phyloP scores from a whole-genome alignment of 2,113 vertebrate species.

The Cryptoleucopteryx plumbea region DNA sequence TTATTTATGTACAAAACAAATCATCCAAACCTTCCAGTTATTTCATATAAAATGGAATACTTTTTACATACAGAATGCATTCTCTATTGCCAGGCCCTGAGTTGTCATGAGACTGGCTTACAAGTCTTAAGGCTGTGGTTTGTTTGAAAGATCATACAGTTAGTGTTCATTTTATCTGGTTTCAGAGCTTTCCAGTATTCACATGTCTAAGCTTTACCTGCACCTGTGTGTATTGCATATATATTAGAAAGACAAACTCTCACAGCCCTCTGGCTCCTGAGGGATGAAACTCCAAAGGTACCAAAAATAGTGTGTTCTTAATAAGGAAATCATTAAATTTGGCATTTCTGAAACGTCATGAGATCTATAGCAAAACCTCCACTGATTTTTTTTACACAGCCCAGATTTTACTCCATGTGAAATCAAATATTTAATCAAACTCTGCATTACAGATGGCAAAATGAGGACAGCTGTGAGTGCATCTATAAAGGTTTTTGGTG shows the following conservation, averaged over 20 bases:
- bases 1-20: constrained; percentile 45
- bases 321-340: neutral
- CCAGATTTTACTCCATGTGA: neutral
- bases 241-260: neutral
- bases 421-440: neutral
- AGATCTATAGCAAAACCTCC: neutral
- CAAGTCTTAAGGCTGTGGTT: neutral
- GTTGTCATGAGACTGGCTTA: neutral
- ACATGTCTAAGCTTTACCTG: neutral
- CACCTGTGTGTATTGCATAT: neutral
- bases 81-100: neutral
- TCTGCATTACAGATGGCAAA: neutral
- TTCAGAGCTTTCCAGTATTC: neutral
- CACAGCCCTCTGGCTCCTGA: neutral
- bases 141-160: neutral
- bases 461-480: neutral
- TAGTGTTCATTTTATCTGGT: neutral
- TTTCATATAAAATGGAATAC: neutral
- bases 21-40: neutral
- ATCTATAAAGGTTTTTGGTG: neutral
- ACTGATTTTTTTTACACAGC: neutral
- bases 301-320: neutral
- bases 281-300: neutral
- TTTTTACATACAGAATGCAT: neutral
- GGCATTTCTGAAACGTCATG: neutral